Evolutionary conservation across 23 tunicate species (phyloP).

Genomic region (Trididemnum nubilum): DNA sequence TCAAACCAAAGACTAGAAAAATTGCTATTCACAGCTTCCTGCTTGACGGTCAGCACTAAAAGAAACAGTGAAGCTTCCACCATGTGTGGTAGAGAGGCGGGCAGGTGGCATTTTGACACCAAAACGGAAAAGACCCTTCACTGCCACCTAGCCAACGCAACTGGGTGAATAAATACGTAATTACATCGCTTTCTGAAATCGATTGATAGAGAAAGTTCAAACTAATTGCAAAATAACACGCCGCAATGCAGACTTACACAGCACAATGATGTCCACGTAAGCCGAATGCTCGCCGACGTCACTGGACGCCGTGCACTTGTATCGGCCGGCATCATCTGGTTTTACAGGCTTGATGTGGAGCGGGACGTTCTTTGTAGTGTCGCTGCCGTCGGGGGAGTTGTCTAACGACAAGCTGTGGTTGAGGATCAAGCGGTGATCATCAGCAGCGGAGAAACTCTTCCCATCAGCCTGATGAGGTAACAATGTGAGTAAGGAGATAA

Average conservation of each 20-base stretch:
- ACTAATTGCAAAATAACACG: not conserved
- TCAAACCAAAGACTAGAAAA: no score
- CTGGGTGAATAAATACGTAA: no score
- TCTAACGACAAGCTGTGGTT: not conserved
- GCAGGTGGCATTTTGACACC: no score
- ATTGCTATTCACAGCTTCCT: no score
- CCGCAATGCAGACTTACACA: constrained; percentile 45
- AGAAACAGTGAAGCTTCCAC: no score
- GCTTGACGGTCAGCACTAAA: no score
- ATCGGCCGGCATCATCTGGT: constrained; percentile 73
- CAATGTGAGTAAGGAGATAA: not conserved
- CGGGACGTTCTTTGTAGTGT: constrained; percentile 43
- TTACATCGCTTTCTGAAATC: no score
- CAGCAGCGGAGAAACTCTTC: constrained; percentile 60
- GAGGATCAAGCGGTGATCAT: constrained; percentile 32
- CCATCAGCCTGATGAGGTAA: constrained; percentile 52
- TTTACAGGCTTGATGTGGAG: constrained; percentile 59
- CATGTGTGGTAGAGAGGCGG: no score
- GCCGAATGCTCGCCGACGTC: constrained; percentile 52
- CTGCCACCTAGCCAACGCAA: no score
- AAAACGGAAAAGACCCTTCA: no score
- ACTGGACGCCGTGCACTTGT: constrained; percentile 70
- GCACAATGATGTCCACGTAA: constrained; percentile 59
- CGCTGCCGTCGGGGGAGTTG: not conserved
- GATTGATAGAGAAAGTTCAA: no score